Evolutionary conservation across 2,797 vertebrate genomes (phyloP).

Genomic region (Enteromius treurensis): DNA sequence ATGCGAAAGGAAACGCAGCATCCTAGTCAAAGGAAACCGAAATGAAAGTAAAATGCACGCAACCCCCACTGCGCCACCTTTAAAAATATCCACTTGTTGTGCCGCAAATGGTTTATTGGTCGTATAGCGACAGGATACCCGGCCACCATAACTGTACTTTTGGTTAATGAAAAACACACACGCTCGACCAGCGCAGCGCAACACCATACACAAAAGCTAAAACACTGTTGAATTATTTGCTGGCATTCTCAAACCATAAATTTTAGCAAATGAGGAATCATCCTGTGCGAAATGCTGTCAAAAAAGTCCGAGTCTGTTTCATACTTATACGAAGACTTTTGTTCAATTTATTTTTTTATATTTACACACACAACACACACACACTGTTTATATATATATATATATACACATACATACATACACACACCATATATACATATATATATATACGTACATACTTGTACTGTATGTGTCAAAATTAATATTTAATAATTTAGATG

Average conservation of each 20-base stretch:
- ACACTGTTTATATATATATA: not conserved
- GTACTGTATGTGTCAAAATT: not conserved
- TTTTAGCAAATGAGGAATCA: conserved; percentile 17
- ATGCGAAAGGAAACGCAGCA: conserved; percentile 73
- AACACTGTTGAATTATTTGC: conserved; percentile 15
- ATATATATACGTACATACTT: not conserved
- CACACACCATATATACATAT: not conserved
- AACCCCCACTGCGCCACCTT: conserved; percentile 59
- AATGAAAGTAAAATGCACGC: conserved; percentile 66
- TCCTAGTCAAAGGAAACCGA: conserved; percentile 68
- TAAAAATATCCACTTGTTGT: conserved; percentile 63
- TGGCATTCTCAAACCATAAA: conserved; percentile 40
- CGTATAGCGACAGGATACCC: conserved; percentile 70
- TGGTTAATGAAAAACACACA: conserved; percentile 62
- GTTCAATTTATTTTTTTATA: too few relatives aligned
- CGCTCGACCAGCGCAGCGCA: conserved; percentile 30
- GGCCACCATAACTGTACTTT: conserved; percentile 52
- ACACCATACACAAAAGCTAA: conserved; percentile 19
- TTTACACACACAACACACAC: too few relatives aligned
- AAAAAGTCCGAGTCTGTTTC: conserved; percentile 22
- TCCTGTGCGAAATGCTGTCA: conserved; percentile 28
- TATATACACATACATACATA: not conserved
- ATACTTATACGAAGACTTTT: not conserved
- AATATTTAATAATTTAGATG: not conserved
- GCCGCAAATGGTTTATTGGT: conserved; percentile 66